Conservation (phyloP, 2,888 invertebrate genomes). For the Nomada fabriciana region DNA sequence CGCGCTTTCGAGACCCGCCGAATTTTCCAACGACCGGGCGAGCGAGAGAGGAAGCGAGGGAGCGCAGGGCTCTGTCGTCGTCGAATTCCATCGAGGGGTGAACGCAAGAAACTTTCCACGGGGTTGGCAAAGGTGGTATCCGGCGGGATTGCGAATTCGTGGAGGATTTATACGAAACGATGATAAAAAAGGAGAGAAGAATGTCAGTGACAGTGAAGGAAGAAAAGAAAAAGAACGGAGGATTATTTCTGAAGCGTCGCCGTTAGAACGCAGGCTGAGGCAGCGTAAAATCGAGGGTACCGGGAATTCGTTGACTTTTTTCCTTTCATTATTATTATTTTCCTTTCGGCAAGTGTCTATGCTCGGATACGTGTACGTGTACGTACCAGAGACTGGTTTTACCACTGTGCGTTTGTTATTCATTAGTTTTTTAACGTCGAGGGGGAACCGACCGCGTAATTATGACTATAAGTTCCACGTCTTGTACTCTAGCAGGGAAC, state of each 20-base stretch:
- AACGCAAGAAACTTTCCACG: slow-evolving; percentile 30
- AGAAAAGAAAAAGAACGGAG: no score
- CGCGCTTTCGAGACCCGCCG: slow-evolving; percentile 71
- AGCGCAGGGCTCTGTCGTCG: background rate
- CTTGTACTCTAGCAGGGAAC: slow-evolving; percentile 52
- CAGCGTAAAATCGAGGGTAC: background rate
- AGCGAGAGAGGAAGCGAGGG: background rate
- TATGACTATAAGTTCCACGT: slow-evolving; percentile 59
- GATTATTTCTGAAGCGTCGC: background rate
- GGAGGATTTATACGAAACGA: background rate
- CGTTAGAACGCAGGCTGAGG: background rate
- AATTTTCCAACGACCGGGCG: slow-evolving; percentile 61
- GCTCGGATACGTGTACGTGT: no score
- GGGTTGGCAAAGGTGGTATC: background rate
- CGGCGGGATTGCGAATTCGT: background rate
- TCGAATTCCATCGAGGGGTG: slow-evolving; percentile 31
- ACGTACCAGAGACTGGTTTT: slow-evolving; percentile 21
- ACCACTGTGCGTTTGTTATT: slow-evolving; percentile 45
- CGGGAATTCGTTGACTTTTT: slow-evolving; percentile 5
- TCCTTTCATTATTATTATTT: background rate
- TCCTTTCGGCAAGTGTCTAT: no score
- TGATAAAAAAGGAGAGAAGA: background rate
- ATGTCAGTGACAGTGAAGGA: background rate
- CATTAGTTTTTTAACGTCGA: slow-evolving; percentile 50
- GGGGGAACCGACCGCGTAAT: slow-evolving; percentile 44